Evolutionary conservation across 1,140 invertebrate genomes (phyloP).

Genomic region (Brachionus manjavacas): DNA sequence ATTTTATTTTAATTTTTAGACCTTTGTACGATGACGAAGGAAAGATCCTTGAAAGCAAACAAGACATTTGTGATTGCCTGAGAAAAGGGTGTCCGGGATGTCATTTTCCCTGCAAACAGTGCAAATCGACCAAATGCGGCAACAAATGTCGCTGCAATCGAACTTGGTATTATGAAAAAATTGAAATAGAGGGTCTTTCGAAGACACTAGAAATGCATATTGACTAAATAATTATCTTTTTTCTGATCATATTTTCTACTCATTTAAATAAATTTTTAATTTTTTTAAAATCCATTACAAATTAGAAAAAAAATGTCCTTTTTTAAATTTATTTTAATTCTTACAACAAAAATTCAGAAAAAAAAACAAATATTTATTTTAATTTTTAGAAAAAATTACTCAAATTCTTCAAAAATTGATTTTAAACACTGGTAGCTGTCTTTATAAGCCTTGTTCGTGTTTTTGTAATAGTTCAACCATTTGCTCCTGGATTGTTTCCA

Average conservation of each 20-base stretch:
- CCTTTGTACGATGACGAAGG: slow-evolving; percentile 56
- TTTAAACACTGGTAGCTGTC: slow-evolving; percentile 14
- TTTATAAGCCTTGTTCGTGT: not conserved
- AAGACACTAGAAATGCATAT: slow-evolving; percentile 38
- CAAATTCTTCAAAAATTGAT: slow-evolving; percentile 39
- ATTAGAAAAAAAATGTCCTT: not conserved
- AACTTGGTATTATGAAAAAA: slow-evolving; percentile 51
- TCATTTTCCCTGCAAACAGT: slow-evolving; percentile 73
- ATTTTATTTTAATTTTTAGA: not conserved
- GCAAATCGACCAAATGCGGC: slow-evolving; percentile 64
- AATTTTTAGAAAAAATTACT: too few relatives aligned
- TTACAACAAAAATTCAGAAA: not conserved
- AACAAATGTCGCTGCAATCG: slow-evolving; percentile 61
- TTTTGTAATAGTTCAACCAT: not conserved
- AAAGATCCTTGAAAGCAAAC: slow-evolving; percentile 58
- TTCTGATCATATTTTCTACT: not conserved
- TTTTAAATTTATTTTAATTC: not conserved
- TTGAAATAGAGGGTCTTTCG: slow-evolving; percentile 51
- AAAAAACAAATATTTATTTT: not conserved
- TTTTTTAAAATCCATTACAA: not conserved
- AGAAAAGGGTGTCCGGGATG: slow-evolving; percentile 68
- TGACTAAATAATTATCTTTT: not conserved
- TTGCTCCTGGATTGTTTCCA: slow-evolving; percentile 11
- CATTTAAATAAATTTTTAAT: too few relatives aligned
- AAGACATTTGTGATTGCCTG: slow-evolving; percentile 74